phyloP scores from a whole-genome alignment of 2,888 invertebrate genomes.

The Drosophila aldrichi region DNA sequence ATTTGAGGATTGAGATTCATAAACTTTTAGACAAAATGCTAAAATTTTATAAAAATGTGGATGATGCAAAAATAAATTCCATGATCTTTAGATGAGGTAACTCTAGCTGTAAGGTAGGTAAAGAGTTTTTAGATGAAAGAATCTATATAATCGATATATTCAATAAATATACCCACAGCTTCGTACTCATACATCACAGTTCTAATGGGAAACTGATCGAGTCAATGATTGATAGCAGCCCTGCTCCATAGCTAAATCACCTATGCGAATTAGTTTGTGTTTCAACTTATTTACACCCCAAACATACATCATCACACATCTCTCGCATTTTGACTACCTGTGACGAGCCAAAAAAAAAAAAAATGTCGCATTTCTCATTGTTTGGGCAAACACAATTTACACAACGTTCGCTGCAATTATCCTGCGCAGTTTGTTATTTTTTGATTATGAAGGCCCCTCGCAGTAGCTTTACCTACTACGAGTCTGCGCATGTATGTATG shows the following conservation, averaged over 20 bases:
- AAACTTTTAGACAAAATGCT: no score
- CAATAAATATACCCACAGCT: no score
- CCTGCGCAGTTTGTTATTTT: slow-evolving; percentile 78
- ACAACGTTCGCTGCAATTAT: slow-evolving; percentile 68
- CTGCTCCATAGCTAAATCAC: neutral
- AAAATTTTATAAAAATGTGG: no score
- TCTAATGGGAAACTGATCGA: neutral
- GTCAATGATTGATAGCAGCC: slow-evolving; percentile 2
- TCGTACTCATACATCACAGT: neutral
- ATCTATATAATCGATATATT: no score
- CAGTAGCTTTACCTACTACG: neutral
- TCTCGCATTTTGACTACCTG: slow-evolving; percentile 9
- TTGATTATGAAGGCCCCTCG: slow-evolving; percentile 54
- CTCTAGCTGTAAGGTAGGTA: no score
- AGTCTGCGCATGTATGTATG: neutral
- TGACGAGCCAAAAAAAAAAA: neutral
- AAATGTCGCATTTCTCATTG: slow-evolving; percentile 54
- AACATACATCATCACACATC: neutral
- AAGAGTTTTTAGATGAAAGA: no score
- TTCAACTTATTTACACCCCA: slow-evolving; percentile 12
- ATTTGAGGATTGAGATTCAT: no score
- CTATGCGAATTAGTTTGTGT: slow-evolving; percentile 3
- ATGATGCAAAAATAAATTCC: no score
- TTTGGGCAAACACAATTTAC: slow-evolving; percentile 72
- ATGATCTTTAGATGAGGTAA: no score